Evolutionary conservation across 2,888 invertebrate species (phyloP).

Genomic region (Thumatha senex): DNA sequence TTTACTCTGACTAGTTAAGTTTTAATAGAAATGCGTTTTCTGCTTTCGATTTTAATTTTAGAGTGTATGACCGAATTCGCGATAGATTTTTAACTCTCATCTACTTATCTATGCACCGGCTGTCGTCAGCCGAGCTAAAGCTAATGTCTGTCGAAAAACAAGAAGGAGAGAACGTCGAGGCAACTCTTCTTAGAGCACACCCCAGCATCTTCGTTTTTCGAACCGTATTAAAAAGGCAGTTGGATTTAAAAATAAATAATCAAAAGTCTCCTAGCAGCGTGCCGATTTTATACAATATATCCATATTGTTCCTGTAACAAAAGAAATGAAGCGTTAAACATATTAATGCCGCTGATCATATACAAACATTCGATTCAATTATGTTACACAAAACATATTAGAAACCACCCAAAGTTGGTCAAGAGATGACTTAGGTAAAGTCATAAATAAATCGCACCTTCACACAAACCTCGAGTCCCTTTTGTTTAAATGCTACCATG

Average conservation of each 20-base stretch:
- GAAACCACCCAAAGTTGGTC: conserved; percentile 71
- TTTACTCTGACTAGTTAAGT: conserved; percentile 69
- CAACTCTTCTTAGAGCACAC: conserved; percentile 72
- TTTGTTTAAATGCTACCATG: conserved; percentile 82
- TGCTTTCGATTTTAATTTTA: conserved; percentile 34
- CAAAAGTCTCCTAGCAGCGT: conserved; percentile 48
- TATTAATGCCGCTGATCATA: conserved; percentile 50
- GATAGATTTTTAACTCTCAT: conserved; percentile 43
- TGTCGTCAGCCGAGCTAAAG: conserved; percentile 77
- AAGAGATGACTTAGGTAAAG: conserved; percentile 69
- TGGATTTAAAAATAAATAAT: conserved; percentile 45
- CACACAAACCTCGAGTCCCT: conserved; percentile 67
- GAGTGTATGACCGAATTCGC: conserved; percentile 48
- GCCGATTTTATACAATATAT: conserved; percentile 49
- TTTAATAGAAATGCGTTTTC: too few species aligned
- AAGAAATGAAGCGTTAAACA: conserved; percentile 55
- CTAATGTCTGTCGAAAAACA: conserved; percentile 57
- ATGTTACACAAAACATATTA: conserved; percentile 49
- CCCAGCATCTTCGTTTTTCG: conserved; percentile 79
- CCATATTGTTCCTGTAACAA: conserved; percentile 80
- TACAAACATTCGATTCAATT: conserved; percentile 46
- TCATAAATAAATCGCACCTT: conserved; percentile 83
- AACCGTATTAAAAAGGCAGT: conserved; percentile 52
- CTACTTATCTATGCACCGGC: conserved; percentile 82
- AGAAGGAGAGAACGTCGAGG: conserved; percentile 61